Conservation (phyloP, 2,113 vertebrate genomes). For the Ammodytes marinus region DNA sequence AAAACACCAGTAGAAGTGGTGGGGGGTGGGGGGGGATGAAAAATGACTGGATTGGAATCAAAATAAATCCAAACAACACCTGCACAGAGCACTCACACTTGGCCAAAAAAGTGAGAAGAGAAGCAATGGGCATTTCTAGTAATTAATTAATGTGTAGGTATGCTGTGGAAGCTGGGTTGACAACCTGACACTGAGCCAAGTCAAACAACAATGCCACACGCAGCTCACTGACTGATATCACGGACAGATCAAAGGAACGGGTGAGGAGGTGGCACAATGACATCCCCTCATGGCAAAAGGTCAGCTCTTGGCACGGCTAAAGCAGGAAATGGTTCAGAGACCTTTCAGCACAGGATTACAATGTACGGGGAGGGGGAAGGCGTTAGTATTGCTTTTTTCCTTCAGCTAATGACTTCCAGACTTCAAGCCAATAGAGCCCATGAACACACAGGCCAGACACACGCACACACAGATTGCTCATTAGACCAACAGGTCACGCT, state of each 20-base stretch:
- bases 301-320: conserved; percentile 45
- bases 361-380: conserved; percentile 44
- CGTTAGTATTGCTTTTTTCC: conserved; percentile 54
- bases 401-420: conserved; percentile 74
- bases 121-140: conserved; percentile 24
- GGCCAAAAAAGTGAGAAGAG: not conserved
- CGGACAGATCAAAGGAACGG: conserved; percentile 50
- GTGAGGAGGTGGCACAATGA: conserved; percentile 51
- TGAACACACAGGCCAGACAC: conserved; percentile 24
- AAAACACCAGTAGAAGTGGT: not conserved
- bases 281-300: conserved; percentile 62
- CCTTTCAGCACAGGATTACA: conserved; percentile 26
- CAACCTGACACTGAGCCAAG: conserved; percentile 51
- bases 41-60: conserved; percentile 19
- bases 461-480: conserved; percentile 64
- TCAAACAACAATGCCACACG: conserved; percentile 56
- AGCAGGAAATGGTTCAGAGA: conserved; percentile 28
- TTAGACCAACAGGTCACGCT: conserved; percentile 77
- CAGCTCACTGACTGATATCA: conserved; percentile 49
- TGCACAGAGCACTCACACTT: conserved; percentile 8
- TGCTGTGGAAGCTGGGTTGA: conserved; percentile 43
- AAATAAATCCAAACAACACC: not conserved
- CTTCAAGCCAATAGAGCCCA: conserved; percentile 22
- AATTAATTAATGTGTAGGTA: conserved; percentile 50
- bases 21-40: not conserved